phyloP scores from a whole-genome alignment of 1,140 invertebrate species.

The Arctopsyche grandis region DNA sequence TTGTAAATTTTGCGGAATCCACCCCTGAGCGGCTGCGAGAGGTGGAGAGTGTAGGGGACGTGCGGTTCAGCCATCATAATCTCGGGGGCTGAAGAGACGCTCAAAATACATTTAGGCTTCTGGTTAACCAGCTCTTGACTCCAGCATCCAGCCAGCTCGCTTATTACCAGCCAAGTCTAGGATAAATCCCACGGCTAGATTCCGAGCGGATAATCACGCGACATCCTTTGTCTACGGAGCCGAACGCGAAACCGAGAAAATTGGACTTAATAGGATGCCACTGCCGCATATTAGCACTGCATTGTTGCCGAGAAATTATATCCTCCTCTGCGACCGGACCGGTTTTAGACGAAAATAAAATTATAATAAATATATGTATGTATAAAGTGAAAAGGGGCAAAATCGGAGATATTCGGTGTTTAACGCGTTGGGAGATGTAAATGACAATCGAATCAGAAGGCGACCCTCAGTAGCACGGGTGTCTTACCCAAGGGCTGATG shows the following conservation, averaged over 20 bases:
- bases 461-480: not conserved
- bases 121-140: constrained; percentile 45
- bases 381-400: no score
- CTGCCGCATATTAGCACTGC: constrained; percentile 20
- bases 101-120: constrained; percentile 46
- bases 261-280: constrained; percentile 28
- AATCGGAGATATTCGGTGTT: not conserved
- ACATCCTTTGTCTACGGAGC: constrained; percentile 29
- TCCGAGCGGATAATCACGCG: constrained; percentile 30
- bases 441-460: constrained; percentile 20
- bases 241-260: constrained; percentile 30
- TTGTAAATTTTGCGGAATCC: not conserved
- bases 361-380: not conserved
- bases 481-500: constrained; percentile 30
- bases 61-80: constrained; percentile 43
- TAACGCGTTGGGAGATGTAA: constrained; percentile 5
- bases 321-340: not conserved
- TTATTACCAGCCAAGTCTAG: constrained; percentile 33
- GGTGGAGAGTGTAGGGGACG: not conserved
- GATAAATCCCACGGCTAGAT: constrained; percentile 30
- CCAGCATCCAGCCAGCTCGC: constrained; percentile 35
- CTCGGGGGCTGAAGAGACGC: constrained; percentile 31
- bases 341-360: not conserved
- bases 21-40: not conserved
- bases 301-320: constrained; percentile 20